phyloP scores from a whole-genome alignment of 2,888 invertebrate species.

The Laothoe populi region DNA sequence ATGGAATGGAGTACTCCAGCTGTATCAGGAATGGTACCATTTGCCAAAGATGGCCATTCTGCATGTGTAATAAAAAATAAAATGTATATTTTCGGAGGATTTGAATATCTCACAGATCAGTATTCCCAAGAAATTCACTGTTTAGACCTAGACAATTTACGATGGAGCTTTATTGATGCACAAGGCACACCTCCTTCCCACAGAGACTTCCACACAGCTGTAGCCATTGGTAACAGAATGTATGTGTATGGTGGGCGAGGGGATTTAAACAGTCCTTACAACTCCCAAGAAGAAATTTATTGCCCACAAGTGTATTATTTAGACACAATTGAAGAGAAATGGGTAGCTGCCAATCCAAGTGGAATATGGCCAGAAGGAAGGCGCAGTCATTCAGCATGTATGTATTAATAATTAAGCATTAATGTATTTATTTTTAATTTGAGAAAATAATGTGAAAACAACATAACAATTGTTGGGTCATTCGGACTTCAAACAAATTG shows the following conservation, averaged over 20 bases:
- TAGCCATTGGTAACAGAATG: slow-evolving; percentile 91
- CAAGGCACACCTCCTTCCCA: slow-evolving; percentile 88
- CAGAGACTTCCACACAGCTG: slow-evolving; percentile 95
- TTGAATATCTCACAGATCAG: slow-evolving; percentile 92
- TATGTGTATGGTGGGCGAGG: slow-evolving; percentile 96
- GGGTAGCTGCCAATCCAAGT: slow-evolving; percentile 86
- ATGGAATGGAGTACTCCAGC: slow-evolving; percentile 88
- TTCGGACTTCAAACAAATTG: too few relatives aligned
- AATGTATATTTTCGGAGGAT: slow-evolving; percentile 97
- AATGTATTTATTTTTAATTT: too few relatives aligned
- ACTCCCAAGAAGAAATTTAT: slow-evolving; percentile 89
- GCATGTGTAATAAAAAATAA: slow-evolving; percentile 91
- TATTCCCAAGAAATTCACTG: slow-evolving; percentile 92
- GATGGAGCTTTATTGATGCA: slow-evolving; percentile 88
- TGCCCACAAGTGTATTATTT: slow-evolving; percentile 91
- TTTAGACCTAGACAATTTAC: slow-evolving; percentile 89
- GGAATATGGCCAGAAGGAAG: slow-evolving; percentile 91
- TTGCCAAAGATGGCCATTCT: slow-evolving; percentile 95
- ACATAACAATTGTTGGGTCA: too few relatives aligned
- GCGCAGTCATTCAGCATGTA: slow-evolving; percentile 96
- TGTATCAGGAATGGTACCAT: slow-evolving; percentile 89
- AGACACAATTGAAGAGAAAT: slow-evolving; percentile 88
- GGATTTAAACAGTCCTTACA: slow-evolving; percentile 84
- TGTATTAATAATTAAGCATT: slow-evolving; percentile 51
- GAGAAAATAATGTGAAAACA: too few relatives aligned